Evolutionary conservation across 2,888 invertebrate genomes (phyloP).

Genomic region (Drepana falcataria): DNA sequence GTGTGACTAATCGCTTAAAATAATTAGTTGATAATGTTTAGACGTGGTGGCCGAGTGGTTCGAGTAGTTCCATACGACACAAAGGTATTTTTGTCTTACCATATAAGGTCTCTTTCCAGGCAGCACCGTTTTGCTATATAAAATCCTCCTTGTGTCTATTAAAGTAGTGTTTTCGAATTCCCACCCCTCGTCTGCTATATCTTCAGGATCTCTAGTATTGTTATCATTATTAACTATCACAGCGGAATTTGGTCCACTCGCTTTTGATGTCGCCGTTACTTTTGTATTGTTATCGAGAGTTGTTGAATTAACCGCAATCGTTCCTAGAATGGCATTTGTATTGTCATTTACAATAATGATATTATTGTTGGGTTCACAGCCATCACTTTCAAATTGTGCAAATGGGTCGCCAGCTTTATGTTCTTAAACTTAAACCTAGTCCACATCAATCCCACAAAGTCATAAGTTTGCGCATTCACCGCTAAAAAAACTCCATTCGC

Average conservation of each 20-base stretch:
- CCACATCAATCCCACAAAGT: no score
- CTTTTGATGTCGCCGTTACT: conserved; percentile 1
- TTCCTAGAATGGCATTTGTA: conserved; percentile 14
- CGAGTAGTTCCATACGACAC: not conserved
- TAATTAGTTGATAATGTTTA: no score
- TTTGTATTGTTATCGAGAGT: conserved; percentile 6
- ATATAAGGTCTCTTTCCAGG: conserved; percentile 60
- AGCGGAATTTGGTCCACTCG: conserved; percentile 6
- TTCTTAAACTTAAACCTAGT: no score
- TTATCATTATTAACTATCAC: conserved; percentile 17
- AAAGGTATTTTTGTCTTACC: conserved; percentile 29
- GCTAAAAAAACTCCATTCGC: no score
- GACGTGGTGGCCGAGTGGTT: no score
- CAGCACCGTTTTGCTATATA: conserved; percentile 52
- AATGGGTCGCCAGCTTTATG: no score
- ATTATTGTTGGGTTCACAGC: no score
- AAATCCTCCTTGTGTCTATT: conserved; percentile 59
- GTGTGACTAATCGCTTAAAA: no score
- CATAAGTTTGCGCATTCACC: no score
- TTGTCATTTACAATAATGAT: no score
- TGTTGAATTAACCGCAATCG: conserved; percentile 17
- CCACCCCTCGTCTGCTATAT: conserved; percentile 56
- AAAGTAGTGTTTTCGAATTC: conserved; percentile 53
- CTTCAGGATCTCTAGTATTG: conserved; percentile 19
- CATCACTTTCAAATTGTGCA: no score